Conservation (phyloP, 2,888 invertebrate species). For the Odontomyia ornata region DNA sequence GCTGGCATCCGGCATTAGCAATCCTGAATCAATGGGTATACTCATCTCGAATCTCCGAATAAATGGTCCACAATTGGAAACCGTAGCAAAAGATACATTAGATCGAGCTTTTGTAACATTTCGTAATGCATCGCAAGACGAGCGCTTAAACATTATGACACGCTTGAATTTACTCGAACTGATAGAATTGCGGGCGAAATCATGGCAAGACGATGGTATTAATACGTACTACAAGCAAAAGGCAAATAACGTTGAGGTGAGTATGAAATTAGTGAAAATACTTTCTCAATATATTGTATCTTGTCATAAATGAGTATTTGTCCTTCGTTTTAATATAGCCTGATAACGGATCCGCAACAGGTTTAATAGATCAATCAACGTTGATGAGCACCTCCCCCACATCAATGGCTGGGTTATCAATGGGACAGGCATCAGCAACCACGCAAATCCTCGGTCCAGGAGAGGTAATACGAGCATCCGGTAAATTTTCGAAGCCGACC, state of each 20-base stretch:
- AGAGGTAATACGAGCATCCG: constrained; percentile 86
- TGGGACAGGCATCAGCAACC: constrained; percentile 66
- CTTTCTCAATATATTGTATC: not conserved
- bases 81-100: constrained; percentile 83
- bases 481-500: constrained; percentile 87
- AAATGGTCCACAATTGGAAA: constrained; percentile 82
- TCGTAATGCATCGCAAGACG: constrained; percentile 89
- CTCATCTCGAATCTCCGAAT: constrained; percentile 84
- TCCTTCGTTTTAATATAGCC: constrained; percentile 51
- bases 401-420: constrained; percentile 67
- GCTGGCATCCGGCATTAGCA: constrained; percentile 75
- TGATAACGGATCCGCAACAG: constrained; percentile 49
- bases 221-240: constrained; percentile 83
- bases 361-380: constrained; percentile 57
- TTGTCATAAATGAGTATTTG: constrained; percentile 2
- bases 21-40: constrained; percentile 78
- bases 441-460: constrained; percentile 78
- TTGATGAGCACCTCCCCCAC: constrained; percentile 69
- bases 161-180: constrained; percentile 89
- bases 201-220: constrained; percentile 89
- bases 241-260: constrained; percentile 70
- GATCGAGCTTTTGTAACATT: constrained; percentile 86
- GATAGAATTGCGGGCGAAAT: constrained; percentile 90
- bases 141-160: constrained; percentile 84
- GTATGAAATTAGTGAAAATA: constrained; percentile 5